Percentiles rank a stretch among this genome's conserved stretches.
Evolutionary conservation across 2,888 invertebrate species (phyloP).

Genomic region (Dryocosmus kuriphilus): DNA sequence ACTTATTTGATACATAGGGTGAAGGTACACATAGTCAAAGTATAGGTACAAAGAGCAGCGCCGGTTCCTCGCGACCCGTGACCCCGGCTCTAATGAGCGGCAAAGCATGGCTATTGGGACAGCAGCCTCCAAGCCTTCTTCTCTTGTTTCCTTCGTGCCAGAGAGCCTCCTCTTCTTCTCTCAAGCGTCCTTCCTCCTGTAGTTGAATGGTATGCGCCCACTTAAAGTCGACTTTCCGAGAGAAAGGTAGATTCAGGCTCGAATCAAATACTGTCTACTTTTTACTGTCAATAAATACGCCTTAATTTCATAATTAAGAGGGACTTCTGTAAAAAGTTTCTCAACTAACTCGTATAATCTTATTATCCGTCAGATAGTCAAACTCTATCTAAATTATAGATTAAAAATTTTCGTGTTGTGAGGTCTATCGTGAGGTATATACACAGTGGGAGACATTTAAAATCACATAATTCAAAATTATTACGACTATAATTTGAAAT

Average conservation of each 20-base stretch:
- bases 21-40: conserved; percentile 2
- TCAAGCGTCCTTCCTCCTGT: conserved; percentile 4
- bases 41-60: conserved; percentile 49
- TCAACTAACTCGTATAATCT: background rate
- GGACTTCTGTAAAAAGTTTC: conserved; percentile 2
- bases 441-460: background rate
- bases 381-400: background rate
- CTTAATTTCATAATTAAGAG: background rate
- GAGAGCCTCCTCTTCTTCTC: conserved; percentile 7
- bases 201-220: conserved; percentile 2
- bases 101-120: conserved; percentile 70
- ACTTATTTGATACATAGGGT: background rate
- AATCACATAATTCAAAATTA: background rate
- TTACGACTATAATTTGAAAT: background rate
- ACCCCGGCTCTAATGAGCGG: conserved; percentile 73
- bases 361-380: background rate
- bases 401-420: background rate
- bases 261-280: background rate
- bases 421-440: background rate
- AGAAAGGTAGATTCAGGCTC: conserved; percentile 4
- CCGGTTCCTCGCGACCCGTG: conserved; percentile 67
- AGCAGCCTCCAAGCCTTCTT: conserved; percentile 7
- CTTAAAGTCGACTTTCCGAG: background rate
- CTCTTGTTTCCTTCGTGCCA: conserved; percentile 2
- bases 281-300: conserved; percentile 3